Base-by-base conservation (phyloP, 2,113 vertebrate species). In the Tiliqua scincoides region DNA sequence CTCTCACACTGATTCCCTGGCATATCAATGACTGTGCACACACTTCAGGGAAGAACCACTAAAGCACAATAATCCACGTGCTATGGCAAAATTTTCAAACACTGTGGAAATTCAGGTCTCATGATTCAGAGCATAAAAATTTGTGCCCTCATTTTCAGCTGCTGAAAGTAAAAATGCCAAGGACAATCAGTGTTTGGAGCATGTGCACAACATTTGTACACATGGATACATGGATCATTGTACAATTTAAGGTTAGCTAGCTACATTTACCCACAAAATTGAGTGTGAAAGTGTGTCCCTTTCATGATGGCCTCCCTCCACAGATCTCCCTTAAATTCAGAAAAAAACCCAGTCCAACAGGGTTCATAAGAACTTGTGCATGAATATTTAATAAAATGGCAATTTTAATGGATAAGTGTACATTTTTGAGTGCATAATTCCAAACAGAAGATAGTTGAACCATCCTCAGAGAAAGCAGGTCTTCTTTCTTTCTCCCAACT, bases 331-430 rank as follows among this genome's bases (percentile, higher is more conserved):
- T 95, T 94, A 85, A 91, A 95, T 82, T 95, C 83, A 14, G 0
- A 84, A 94, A 94, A 93, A 96, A 76, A 61, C 87, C 90, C 90
- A 93, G 90, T 87, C 75, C 88, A 92, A 92, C 77, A 18, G 30
- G 92, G 93, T 95, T 95, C 79, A 81, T 93, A 95, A 93, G 92
- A 96, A 95, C 77, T 92, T 94, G 92, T 96, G 94, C 93, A 94
- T 95, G 93, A 95, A 96, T 96, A 92, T 93, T 95, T 95, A 96
- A 96, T 94, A 96, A 97, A 96, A 97, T 96, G 96, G 96, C 96
- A 96, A 96, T 95, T 94, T 95, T 94, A 96, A 96, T 92, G 95
- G 95, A 54, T 92, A 96, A 96, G 95, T 95, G 93, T 96, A 95
- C 96, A 96, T 96, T 91, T 90, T 92, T 96, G 94, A 96, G 89